Base-by-base conservation (phyloP, 1,140 invertebrate species). In the Drosophila mayri region DNA sequence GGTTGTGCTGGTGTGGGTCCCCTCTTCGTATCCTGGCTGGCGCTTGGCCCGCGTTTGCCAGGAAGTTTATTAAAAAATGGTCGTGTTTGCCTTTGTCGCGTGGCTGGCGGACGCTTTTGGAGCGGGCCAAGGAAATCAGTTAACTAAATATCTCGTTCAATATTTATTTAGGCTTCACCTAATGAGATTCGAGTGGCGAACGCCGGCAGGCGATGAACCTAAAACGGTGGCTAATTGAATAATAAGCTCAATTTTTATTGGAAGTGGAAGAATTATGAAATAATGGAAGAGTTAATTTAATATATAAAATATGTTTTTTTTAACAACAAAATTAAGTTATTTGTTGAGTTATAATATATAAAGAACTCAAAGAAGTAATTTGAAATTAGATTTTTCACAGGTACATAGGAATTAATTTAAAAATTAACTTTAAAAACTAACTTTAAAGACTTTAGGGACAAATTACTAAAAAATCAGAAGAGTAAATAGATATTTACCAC, bases 51-150 rank as follows among this genome's bases (percentile, higher is more conserved):
- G 49, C 25, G 75, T 68, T 60, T 77, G 74, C 41, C 55, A 85
- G 85, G 85, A 90, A 90, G 85, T 90, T 90, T 90, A 90, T 90
- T 90, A 90, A 90, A 90, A 90, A 90, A 90, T 86, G 75, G 79
- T 81, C 63, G 28, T 90, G 81, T 90, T 90, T 90, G 85, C 81
- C 67, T 71, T 90, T 81, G 85, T 80, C 85, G 86, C 85, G 85
- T 90, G 85, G 82, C 85, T 65, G 83, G 68, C 54, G 62, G 65
- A 66, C 60, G 78, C 60, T 65, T 38, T 38, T n/a, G 46, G 72
- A 50, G 18, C 64, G 73, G 73, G 66, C 46, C 46, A 84, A 61
- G 76, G 76, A 80, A 90, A 90, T 88, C 85, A 90, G 86, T 90
- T 90, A 90, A 85, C 85, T 90, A 90, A 90, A 90, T 90, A 90